Percentiles rank a stretch among this genome's conserved stretches.
Conservation (phyloP, 1,140 invertebrate genomes). For the Triops cancriformis region DNA sequence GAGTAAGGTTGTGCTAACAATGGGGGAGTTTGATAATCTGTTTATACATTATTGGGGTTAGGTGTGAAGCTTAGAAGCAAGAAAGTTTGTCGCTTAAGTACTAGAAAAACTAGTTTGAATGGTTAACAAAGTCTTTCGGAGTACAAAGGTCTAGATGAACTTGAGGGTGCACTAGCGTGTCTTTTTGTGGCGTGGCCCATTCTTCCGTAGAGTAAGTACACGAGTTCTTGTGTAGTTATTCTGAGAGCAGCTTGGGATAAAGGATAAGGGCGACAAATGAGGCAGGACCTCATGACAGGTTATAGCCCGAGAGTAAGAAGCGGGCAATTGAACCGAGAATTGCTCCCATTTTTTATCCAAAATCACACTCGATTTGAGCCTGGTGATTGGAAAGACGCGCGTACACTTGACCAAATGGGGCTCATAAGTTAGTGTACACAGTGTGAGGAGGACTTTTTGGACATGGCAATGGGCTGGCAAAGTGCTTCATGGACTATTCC, state of each 20-base stretch:
- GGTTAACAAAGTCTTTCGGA: too few relatives aligned
- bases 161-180: too few relatives aligned
- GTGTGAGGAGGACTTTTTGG: not conserved
- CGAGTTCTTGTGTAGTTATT: not conserved
- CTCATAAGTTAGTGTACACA: not conserved
- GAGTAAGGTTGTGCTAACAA: too few relatives aligned
- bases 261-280: slow-evolving; percentile 9
- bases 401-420: not conserved
- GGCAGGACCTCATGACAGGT: slow-evolving; percentile 12
- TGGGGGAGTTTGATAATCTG: too few relatives aligned
- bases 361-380: slow-evolving; percentile 13
- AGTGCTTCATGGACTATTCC: not conserved
- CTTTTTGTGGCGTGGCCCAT: too few relatives aligned
- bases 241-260: slow-evolving; percentile 5
- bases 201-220: not conserved
- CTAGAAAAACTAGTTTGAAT: too few relatives aligned
- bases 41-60: too few relatives aligned
- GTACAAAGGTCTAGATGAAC: too few relatives aligned
- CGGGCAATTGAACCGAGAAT: slow-evolving; percentile 2
- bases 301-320: not conserved
- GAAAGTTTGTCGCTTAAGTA: too few relatives aligned
- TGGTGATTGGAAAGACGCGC: slow-evolving; percentile 2
- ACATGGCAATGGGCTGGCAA: not conserved
- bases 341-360: not conserved
- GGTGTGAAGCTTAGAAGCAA: too few relatives aligned